phyloP scores from a whole-genome alignment of 2,113 vertebrate genomes.

The Oncorhynchus gorbuscha region DNA sequence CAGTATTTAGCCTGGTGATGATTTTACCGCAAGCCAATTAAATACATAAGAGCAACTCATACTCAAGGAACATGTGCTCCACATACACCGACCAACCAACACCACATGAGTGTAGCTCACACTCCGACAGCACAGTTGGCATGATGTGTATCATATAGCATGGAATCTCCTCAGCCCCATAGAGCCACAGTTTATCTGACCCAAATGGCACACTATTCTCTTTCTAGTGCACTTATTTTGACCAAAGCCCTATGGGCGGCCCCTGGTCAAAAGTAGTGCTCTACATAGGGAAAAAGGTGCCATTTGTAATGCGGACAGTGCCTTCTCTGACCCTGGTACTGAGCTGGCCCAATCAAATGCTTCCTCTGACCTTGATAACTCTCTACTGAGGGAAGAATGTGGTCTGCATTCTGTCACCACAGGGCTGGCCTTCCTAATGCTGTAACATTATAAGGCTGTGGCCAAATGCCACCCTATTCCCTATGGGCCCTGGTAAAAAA shows the following conservation, averaged over 20 bases:
- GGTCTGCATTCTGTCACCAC: slow-evolving; percentile 24
- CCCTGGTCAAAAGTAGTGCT: no score
- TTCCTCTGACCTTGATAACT: slow-evolving; percentile 30
- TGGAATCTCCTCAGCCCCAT: neutral
- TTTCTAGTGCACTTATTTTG: neutral
- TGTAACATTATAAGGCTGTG: neutral
- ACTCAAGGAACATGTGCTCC: no score
- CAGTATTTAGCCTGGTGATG: no score
- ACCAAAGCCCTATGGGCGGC: no score
- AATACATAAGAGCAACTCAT: no score
- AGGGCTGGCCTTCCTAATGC: slow-evolving; percentile 7
- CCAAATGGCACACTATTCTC: neutral
- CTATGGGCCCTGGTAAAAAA: no score
- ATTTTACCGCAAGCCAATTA: no score
- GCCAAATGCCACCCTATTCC: no score
- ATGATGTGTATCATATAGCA: slow-evolving; percentile 6
- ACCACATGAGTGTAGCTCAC: no score
- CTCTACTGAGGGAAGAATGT: slow-evolving; percentile 37
- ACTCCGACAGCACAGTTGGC: no score
- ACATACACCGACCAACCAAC: no score
- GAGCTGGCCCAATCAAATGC: slow-evolving; percentile 37
- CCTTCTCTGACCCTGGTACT: neutral
- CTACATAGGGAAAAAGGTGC: no score
- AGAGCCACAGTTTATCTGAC: neutral
- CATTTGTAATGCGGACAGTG: neutral